These are phyloP conservation scores for Incurvaria masculella DNA, from an alignment of 2,888 invertebrate genomes.

Conservation along the genomic window DNA sequence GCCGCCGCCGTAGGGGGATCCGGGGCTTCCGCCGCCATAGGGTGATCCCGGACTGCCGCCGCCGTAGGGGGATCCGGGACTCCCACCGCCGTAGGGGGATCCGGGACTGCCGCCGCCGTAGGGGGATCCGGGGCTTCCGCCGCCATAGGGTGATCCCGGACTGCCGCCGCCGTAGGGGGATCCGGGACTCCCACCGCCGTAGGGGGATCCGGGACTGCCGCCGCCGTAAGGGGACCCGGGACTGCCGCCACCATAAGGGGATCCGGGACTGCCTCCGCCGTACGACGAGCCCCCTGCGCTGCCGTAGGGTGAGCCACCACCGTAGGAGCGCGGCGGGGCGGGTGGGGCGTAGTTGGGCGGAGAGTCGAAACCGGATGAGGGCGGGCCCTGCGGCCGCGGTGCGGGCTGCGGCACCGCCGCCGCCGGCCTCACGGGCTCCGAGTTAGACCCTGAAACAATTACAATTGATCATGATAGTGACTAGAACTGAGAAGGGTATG, in stretches of 20 bases:
- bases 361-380: constrained; percentile 28
- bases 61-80: neutral
- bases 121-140: constrained; percentile 14
- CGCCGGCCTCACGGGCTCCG: constrained; percentile 34
- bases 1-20: neutral
- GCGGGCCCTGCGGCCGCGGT: constrained; percentile 31
- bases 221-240: constrained; percentile 22
- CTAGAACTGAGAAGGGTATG: no score
- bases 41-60: constrained; percentile 1
- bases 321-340: constrained; percentile 28
- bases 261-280: constrained; percentile 23
- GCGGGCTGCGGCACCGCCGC: constrained; percentile 23
- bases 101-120: constrained; percentile 16
- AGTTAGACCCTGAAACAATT: constrained; percentile 35
- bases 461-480: no score
- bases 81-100: constrained; percentile 10
- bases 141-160: constrained; percentile 13
- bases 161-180: constrained; percentile 27
- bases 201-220: constrained; percentile 15
- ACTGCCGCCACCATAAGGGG: constrained; percentile 13
- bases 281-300: constrained; percentile 18
- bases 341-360: constrained; percentile 46
- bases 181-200: constrained; percentile 12
- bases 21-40: constrained; percentile 6
- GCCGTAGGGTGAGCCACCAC: constrained; percentile 10